A percentile compares a stretch with the other conserved stretches of the same genome.
These are phyloP conservation scores for Empis livida DNA, from an alignment of 2,888 invertebrate species.

Conservation along the genomic window DNA sequence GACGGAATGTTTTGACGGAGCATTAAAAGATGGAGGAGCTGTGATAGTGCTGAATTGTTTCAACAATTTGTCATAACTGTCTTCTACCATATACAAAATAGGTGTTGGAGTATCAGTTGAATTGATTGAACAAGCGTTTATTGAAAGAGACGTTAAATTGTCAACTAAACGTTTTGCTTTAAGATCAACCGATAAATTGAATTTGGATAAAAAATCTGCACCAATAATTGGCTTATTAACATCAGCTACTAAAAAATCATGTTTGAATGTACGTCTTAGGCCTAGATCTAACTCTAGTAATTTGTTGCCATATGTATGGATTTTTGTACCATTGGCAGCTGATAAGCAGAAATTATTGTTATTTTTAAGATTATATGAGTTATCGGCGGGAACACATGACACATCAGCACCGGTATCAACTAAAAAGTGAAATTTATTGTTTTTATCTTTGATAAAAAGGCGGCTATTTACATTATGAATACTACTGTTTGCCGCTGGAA, in stretches of 20 bases:
- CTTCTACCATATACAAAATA: background rate
- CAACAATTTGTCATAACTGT: background rate
- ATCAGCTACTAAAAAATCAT: background rate
- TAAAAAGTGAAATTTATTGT: background rate
- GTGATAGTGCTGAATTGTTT: background rate
- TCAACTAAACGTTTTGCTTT: background rate
- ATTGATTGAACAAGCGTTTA: background rate
- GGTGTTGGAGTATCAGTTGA: background rate
- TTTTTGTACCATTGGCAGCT: constrained; percentile 1
- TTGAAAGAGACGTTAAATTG: background rate
- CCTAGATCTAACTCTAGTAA: constrained; percentile 1
- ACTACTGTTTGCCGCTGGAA: constrained; percentile 6
- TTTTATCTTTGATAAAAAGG: constrained; percentile 4
- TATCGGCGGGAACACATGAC: background rate
- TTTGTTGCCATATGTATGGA: constrained; percentile 1
- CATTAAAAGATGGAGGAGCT: background rate
- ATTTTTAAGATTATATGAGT: no score
- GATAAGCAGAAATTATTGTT: background rate
- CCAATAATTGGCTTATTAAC: constrained; percentile 1
- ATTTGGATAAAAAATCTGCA: constrained; percentile 1
- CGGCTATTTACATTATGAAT: background rate
- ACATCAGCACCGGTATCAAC: constrained; percentile 3
- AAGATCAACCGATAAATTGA: background rate
- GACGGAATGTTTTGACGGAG: constrained; percentile 2
- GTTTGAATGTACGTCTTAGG: constrained; percentile 2